Percentiles rank a stretch among this genome's conserved stretches.
Conservation (phyloP, 2,797 vertebrate species). For the Cyclura pinguis region DNA sequence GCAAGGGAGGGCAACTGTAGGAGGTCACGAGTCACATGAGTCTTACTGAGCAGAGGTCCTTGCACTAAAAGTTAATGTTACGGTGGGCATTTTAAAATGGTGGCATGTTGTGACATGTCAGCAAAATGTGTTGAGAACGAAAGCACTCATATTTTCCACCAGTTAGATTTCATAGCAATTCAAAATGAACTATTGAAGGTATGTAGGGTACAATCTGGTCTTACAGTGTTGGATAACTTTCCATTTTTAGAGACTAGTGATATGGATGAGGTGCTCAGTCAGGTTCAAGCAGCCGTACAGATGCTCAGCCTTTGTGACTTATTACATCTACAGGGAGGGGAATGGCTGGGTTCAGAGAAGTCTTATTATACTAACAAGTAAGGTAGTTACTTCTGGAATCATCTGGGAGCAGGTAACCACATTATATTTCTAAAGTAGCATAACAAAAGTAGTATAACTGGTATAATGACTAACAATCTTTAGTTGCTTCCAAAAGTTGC, state of each 20-base stretch:
- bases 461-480: no score
- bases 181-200: neutral
- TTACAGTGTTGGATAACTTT: neutral
- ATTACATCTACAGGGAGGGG: neutral
- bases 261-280: neutral
- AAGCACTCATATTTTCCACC: neutral
- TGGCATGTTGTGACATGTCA: neutral
- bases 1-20: no score
- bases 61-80: neutral
- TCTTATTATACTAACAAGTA: no score
- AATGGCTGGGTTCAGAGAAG: no score
- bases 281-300: neutral
- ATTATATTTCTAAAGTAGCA: no score
- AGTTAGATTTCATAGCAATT: neutral
- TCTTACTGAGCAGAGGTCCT: neutral
- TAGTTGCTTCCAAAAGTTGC: no score
- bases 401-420: no score
- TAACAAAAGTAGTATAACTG: no score
- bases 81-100: neutral
- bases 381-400: no score
- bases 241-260: neutral
- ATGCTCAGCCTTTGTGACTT: neutral
- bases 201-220: neutral
- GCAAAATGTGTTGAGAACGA: neutral
- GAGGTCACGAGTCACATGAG: no score